Base-by-base conservation (phyloP, 2,888 invertebrate species). In the Ligdia adustata region DNA sequence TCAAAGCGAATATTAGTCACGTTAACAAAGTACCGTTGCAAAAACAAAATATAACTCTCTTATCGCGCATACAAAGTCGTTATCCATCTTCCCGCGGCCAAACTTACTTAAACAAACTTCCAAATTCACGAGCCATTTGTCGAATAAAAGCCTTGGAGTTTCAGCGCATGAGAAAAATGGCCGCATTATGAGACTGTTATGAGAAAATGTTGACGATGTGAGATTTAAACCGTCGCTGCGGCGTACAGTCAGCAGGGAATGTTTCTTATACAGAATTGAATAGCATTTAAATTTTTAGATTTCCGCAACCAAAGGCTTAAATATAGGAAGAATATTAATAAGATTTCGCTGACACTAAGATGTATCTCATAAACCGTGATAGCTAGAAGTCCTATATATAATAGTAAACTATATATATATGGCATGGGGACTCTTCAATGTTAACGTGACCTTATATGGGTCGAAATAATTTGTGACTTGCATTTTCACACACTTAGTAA, bases 121-220 rank as follows among this genome's bases (percentile, higher is more conserved):
- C 37, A 16, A 45, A 24, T 33, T 39, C 16, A 16, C 20, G 11
- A 35, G 15, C 27, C 39, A 45, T 45, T 45, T 45, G 32, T 45
- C 32, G 39, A 12, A 37, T 27, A 45, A 39, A n/a, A 39, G 28
- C 38, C 39, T 4, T 33, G 14, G 32, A 38, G 39, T 38, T 38
- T 32, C 26, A 13, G 33, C 18, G 26, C 39, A 33, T 22, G 45
- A 45, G 45, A 45, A 45, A 45, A 45, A 45, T 33, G 39, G 14
- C 20, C 22, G 20, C 45, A 39, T 40, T 22, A 39, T 27, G 15
- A n/a, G n/a, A 27, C 38, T 26, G 45, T 9, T 33, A 45, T 45
- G 45, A 38, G 45, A 28, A 37, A 38, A 45, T 45, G 39, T 45
- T 39, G 26, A 39, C 38, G 38, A 45, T 33, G 33, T 39, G 27